Evolutionary conservation across 2,888 invertebrate species (phyloP).

Genomic region (Caenorhabditis sp.): DNA sequence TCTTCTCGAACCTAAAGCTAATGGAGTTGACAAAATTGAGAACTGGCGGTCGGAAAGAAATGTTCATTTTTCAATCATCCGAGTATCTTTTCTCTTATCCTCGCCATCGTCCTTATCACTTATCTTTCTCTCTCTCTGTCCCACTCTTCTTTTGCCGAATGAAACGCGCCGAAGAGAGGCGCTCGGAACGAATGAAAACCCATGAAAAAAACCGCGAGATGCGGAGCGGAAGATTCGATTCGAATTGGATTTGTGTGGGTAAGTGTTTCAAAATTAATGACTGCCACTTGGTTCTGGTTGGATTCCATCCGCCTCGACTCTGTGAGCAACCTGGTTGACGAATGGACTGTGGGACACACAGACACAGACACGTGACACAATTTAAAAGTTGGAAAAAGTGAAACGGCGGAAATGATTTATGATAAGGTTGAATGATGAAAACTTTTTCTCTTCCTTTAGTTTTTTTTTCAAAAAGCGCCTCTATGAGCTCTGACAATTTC

Average conservation of each 20-base stretch:
- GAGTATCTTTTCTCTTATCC: background rate
- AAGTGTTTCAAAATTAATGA: conserved; percentile 65
- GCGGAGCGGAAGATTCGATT: conserved; percentile 13
- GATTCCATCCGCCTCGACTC: background rate
- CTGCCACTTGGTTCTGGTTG: conserved; percentile 22
- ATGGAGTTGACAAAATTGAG: conserved; percentile 46
- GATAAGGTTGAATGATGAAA: conserved; percentile 11
- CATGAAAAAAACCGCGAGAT: conserved; percentile 26
- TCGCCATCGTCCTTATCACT: conserved; percentile 38
- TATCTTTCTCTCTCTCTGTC: conserved; percentile 16
- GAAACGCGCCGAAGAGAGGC: conserved; percentile 9
- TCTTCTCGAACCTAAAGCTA: background rate
- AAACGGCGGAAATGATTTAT: conserved; percentile 5
- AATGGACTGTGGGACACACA: no score
- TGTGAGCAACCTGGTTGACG: background rate
- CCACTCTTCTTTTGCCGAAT: conserved; percentile 22
- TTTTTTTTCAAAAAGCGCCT: conserved; percentile 13
- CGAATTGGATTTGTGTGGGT: no score
- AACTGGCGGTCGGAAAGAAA: conserved; percentile 21
- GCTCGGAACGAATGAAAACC: conserved; percentile 29
- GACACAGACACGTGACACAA: conserved; percentile 23
- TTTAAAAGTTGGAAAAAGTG: background rate
- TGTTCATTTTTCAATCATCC: conserved; percentile 56
- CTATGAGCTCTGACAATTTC: conserved; percentile 42
- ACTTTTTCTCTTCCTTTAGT: background rate